Evolutionary conservation across 2,888 invertebrate genomes (phyloP), one percentile per base, ranked within the genome.

Genomic region (Stratiomys singularior): DNA sequence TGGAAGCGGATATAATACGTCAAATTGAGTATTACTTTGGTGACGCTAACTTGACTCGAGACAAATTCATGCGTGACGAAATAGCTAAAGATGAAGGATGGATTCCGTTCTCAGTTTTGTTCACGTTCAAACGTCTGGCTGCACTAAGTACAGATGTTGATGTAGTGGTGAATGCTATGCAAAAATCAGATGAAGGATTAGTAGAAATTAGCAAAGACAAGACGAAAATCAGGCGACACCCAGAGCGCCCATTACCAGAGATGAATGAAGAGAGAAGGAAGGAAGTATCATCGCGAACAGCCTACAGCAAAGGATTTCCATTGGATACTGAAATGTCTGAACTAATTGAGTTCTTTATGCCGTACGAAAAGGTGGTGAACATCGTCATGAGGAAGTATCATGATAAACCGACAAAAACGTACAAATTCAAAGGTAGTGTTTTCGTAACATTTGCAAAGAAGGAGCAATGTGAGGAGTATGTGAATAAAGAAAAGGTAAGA

Each of bases 1-100:
- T 92, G 76, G 92, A 93, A 78, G 87, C 86, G 74, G 89, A 90
- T 77, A 92, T 94, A 64, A 91, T 93, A 80, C 90, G 90, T 4
- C 94, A 93, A 86, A 88, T 93, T 7, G 87, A 87, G 81, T 86
- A 86, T 78, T 87, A 87, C 52, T 95, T 94, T 89, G 97, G 99
- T 71, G 96, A 99, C 86, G 90, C 94, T 4, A 99, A 99, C 88
- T 89, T 99, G 74, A 93, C 93, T 0, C 91, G 94, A 79, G 99
- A 99, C 86, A 97, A 95, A 87, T 99, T 98, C 85, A 89, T 99
- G n/a, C 91, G 92, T 82, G 94, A 95, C 79, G 93, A 97, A 87
- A 91, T 94, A 0, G 92, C 92, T 81, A 89, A 94, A 80, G 94
- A 97, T 80, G 94, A 97, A 76, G 98, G 96, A 1, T 96, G 99